Evolutionary conservation across 1,140 invertebrate genomes (phyloP).

Genomic region (Drosophila hydei): DNA sequence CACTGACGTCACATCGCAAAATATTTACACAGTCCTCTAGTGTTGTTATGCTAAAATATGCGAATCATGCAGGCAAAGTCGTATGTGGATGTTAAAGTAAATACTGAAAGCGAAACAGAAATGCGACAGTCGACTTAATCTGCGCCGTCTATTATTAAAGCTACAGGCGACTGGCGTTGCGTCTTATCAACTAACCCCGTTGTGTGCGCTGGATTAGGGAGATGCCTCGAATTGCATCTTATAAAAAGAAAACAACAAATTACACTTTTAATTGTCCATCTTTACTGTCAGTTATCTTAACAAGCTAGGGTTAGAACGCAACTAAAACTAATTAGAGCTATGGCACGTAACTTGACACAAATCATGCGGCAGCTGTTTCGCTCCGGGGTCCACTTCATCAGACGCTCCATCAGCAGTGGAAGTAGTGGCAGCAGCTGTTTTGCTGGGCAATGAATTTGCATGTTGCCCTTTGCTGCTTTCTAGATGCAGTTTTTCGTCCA

Average conservation of each 20-base stretch:
- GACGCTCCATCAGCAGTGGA: neutral
- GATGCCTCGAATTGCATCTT: slow-evolving; percentile 4
- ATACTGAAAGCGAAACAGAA: neutral
- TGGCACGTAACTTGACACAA: slow-evolving; percentile 60
- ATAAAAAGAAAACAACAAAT: slow-evolving; percentile 1
- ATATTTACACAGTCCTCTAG: slow-evolving; percentile 19
- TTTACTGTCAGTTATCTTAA: slow-evolving; percentile 40
- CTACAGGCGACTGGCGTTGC: too few relatives aligned
- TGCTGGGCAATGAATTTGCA: slow-evolving; percentile 18
- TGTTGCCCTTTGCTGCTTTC: neutral
- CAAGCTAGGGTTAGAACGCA: slow-evolving; percentile 24
- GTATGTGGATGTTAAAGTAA: neutral
- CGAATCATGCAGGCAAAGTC: neutral
- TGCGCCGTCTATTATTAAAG: too few relatives aligned
- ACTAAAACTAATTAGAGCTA: slow-evolving; percentile 57
- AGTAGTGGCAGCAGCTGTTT: neutral
- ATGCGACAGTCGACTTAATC: too few relatives aligned
- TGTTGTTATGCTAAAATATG: neutral
- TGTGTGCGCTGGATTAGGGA: neutral
- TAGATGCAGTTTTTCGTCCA: slow-evolving; percentile 32
- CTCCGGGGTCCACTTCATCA: neutral
- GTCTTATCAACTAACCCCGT: neutral
- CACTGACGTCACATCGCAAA: neutral
- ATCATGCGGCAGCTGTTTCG: slow-evolving; percentile 57
- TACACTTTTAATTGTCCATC: slow-evolving; percentile 21